Base-by-base conservation (phyloP, 2,113 vertebrate genomes). In the Patagioenas fasciata region DNA sequence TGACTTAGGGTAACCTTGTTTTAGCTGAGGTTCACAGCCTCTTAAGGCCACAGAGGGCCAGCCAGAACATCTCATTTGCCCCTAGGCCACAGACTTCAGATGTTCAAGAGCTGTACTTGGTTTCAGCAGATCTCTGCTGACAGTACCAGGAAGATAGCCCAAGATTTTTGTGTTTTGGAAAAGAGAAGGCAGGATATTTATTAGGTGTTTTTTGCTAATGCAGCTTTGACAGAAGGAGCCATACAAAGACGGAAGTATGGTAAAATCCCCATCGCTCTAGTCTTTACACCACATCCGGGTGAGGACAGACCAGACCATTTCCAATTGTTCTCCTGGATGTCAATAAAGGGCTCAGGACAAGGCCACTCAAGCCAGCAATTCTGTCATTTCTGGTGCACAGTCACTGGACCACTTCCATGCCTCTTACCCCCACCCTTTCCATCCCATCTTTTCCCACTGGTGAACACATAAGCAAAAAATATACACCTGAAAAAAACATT, bases 1-100 rank as follows among this genome's bases (percentile, higher is more conserved):
- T 80, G 34, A 90, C 61, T 94, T 53, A 82, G 93, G 83, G 93
- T 92, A 92, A 96, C 92, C 94, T 88, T 85, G 62, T 95, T 97
- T 93, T 91, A 92, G 53, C 80, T 85, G 91, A 95, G 74, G 92
- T 92, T 92, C 80, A 94, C 62, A 89, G 44, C 25, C 70, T 87
- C 84, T 62, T 79, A 80, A 93, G 91, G 96, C 70, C 57, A 50
- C 15, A 74, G 36, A 86, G 50, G 65, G 65, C 75, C 75, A 94
- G 90, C 72, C 75, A 96, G 88, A 96, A 94, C 44, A 75, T 91
- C 61, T 89, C 15, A 1, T 69, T 54, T 75, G 61, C 77, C 88
- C 36, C 40, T 60, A 84, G 90, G 88, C 82, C 83, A 88, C 65
- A 94, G 54, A 69, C 25, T 93, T 58, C 67, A 71, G 15, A 61